Evolutionary conservation across 2,113 vertebrate species (phyloP).

Genomic region (Charina bottae): DNA sequence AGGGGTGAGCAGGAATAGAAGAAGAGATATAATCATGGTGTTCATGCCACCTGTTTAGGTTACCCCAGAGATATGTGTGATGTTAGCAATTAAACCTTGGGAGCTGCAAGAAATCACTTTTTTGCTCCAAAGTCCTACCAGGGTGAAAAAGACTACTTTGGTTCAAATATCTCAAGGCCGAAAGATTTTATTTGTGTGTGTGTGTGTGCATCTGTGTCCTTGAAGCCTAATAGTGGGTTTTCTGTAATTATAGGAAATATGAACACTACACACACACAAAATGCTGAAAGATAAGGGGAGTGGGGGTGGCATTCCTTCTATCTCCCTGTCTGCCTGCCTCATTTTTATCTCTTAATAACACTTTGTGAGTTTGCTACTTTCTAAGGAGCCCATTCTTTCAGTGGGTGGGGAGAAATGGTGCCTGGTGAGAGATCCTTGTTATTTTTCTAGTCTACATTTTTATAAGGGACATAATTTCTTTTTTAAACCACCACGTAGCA

Average conservation of each 20-base stretch:
- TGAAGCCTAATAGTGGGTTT: slow-evolving; percentile 69
- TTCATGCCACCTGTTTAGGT: slow-evolving; percentile 41
- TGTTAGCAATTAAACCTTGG: slow-evolving; percentile 67
- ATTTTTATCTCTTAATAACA: slow-evolving; percentile 19
- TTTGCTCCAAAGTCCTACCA: slow-evolving; percentile 50
- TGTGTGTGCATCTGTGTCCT: slow-evolving; percentile 56
- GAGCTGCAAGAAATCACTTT: slow-evolving; percentile 56
- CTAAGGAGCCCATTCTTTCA: slow-evolving; percentile 44
- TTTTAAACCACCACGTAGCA: slow-evolving; percentile 32
- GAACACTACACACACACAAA: slow-evolving; percentile 13
- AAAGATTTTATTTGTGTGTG: slow-evolving; percentile 67
- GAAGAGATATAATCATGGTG: slow-evolving; percentile 58
- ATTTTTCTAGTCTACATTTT: slow-evolving; percentile 45
- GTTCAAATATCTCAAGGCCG: slow-evolving; percentile 53
- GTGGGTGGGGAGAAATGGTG: slow-evolving; percentile 28
- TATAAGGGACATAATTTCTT: slow-evolving; percentile 38
- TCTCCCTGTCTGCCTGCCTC: neutral
- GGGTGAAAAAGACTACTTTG: slow-evolving; percentile 69
- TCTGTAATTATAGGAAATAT: slow-evolving; percentile 66
- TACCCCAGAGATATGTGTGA: slow-evolving; percentile 50
- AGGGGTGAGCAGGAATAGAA: neutral
- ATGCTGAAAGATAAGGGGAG: slow-evolving; percentile 42
- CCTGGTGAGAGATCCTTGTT: neutral
- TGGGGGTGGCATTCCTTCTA: neutral
- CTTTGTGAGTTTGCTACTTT: neutral